Percentiles rank a stretch among this genome's conserved stretches.
Evolutionary conservation across 2,797 vertebrate species (phyloP).

Genomic region (Sarcophilus harrisii): DNA sequence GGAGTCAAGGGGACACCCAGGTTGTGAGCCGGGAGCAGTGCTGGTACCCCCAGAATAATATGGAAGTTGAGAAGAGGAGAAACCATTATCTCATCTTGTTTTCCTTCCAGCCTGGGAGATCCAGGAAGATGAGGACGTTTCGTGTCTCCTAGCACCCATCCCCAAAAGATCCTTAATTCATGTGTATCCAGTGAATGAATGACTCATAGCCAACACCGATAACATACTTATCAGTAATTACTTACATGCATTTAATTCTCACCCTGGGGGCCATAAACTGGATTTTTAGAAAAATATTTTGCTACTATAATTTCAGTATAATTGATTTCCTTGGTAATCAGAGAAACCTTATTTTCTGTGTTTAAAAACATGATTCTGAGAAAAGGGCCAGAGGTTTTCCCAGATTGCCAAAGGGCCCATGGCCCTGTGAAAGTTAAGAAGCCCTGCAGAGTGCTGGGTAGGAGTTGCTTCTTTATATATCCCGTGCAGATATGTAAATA

Average conservation of each 20-base stretch:
- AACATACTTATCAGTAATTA: background rate
- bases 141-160: background rate
- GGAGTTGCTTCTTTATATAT: background rate
- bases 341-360: background rate
- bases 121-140: background rate
- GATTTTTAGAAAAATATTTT: background rate
- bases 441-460: background rate
- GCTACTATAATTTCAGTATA: background rate
- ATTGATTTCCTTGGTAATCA: background rate
- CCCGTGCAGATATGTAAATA: too few species aligned
- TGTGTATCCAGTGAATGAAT: background rate
- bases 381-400: background rate
- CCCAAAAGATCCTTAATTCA: background rate
- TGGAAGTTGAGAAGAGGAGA: background rate
- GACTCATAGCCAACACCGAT: background rate
- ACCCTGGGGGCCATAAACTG: background rate
- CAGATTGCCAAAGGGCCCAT: background rate
- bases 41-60: too few species aligned
- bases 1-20: background rate
- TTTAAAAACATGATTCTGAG: background rate
- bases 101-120: background rate
- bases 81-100: background rate
- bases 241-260: background rate
- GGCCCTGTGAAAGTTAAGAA: background rate
- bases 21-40: too few species aligned